Evolutionary conservation across 2,113 vertebrate genomes (phyloP).

Genomic region (Uria aalge): DNA sequence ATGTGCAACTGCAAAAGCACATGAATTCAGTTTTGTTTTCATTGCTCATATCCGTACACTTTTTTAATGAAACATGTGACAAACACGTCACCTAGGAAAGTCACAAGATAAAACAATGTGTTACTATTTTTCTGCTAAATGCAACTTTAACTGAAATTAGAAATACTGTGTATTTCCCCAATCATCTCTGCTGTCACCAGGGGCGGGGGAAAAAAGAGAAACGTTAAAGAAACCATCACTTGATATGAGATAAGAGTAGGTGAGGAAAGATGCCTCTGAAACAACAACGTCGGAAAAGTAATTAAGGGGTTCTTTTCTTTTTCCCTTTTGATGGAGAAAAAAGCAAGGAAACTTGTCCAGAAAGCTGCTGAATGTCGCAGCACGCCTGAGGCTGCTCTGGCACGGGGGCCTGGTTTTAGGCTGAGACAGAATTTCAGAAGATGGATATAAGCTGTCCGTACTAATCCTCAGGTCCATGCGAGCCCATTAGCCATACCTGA

Average conservation of each 20-base stretch:
- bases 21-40: neutral
- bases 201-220: rapidly evolving
- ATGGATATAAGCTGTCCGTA: neutral
- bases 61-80: neutral
- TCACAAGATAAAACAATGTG: neutral
- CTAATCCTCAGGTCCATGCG: rapidly evolving
- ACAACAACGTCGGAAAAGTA: neutral
- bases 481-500: neutral
- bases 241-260: neutral
- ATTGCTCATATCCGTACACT: neutral
- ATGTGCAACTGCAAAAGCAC: neutral
- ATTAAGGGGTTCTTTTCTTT: neutral
- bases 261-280: neutral
- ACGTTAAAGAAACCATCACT: neutral
- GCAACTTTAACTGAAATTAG: neutral
- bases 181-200: neutral
- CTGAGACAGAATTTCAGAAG: neutral
- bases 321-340: neutral
- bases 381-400: neutral
- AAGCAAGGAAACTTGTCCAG: neutral
- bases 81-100: neutral
- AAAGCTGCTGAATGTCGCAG: neutral
- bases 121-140: neutral
- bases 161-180: neutral
- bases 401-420: neutral